A percentile compares a stretch with the other conserved stretches of the same genome.
Evolutionary conservation across 2,888 invertebrate species (phyloP).

Genomic region (Drosophila prostipennis): DNA sequence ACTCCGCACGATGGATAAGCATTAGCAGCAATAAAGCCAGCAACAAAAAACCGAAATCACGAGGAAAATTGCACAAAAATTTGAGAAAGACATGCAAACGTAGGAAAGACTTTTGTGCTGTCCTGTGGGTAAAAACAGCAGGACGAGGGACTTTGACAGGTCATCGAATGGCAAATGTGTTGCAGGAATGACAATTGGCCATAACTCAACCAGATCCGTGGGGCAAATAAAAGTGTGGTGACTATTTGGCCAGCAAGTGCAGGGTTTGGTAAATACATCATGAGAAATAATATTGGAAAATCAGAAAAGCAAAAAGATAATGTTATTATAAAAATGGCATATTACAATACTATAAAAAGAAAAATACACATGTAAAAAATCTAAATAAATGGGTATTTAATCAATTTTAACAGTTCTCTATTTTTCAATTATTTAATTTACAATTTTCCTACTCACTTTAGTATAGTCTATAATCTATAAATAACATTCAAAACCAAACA

Average conservation of each 20-base stretch:
- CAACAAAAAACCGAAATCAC: conserved; percentile 4
- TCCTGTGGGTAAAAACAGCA: conserved; percentile 1
- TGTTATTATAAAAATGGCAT: background rate
- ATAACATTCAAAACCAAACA: too few relatives aligned
- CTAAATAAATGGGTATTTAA: too few relatives aligned
- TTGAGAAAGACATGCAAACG: conserved; percentile 58
- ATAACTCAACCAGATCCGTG: conserved; percentile 53
- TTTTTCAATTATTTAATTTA: too few relatives aligned
- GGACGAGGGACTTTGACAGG: conserved; percentile 18
- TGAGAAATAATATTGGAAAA: background rate
- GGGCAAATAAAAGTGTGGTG: conserved; percentile 24
- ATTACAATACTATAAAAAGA: too few relatives aligned
- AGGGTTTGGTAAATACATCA: conserved; percentile 13
- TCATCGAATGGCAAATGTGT: conserved; percentile 53
- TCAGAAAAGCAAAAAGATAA: background rate
- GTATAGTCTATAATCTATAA: too few relatives aligned
- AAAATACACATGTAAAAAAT: too few relatives aligned
- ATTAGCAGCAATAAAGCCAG: conserved; percentile 27
- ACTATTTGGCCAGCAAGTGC: conserved; percentile 23
- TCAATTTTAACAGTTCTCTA: too few relatives aligned
- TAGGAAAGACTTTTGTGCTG: conserved; percentile 1
- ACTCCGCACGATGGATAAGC: conserved; percentile 21
- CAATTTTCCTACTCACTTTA: too few relatives aligned
- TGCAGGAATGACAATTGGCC: conserved; percentile 60
- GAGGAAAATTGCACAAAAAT: conserved; percentile 51